Evolutionary conservation across 2,888 invertebrate genomes (phyloP).

Genomic region (Operophtera brumata): DNA sequence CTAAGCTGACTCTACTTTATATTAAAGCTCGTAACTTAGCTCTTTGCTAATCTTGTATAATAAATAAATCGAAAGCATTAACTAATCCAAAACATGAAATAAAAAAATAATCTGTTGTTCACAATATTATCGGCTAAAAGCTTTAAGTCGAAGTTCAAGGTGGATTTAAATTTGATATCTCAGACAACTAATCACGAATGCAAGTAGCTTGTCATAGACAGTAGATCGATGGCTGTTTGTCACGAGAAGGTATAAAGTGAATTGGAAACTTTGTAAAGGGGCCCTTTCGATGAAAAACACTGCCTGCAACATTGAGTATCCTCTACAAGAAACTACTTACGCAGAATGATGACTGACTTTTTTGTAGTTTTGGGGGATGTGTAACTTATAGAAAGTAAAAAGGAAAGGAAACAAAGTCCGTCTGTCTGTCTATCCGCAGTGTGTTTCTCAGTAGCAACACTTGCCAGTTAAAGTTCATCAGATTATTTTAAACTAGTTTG

Average conservation of each 20-base stretch:
- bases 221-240: conserved; percentile 34
- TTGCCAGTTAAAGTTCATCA: too few species aligned
- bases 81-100: not conserved
- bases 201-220: conserved; percentile 23
- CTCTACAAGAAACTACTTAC: too few species aligned
- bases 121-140: conserved; percentile 13
- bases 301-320: not conserved
- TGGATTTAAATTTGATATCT: conserved; percentile 31
- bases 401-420: too few species aligned
- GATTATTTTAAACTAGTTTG: too few species aligned
- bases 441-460: too few species aligned
- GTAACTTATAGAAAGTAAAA: too few species aligned
- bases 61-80: not conserved
- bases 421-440: too few species aligned
- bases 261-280: conserved; percentile 27
- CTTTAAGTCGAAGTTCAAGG: conserved; percentile 35
- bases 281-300: not conserved
- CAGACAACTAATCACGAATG: conserved; percentile 23
- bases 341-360: too few species aligned
- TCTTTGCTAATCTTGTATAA: too few species aligned
- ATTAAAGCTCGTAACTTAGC: too few species aligned
- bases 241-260: conserved; percentile 36
- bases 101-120: conserved; percentile 3
- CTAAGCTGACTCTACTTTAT: too few species aligned
- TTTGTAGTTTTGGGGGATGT: too few species aligned